Percentiles rank a stretch among this genome's conserved stretches.
These are phyloP conservation scores for Lathamus discolor DNA, from an alignment of 2,113 vertebrate genomes.

Conservation along the genomic window DNA sequence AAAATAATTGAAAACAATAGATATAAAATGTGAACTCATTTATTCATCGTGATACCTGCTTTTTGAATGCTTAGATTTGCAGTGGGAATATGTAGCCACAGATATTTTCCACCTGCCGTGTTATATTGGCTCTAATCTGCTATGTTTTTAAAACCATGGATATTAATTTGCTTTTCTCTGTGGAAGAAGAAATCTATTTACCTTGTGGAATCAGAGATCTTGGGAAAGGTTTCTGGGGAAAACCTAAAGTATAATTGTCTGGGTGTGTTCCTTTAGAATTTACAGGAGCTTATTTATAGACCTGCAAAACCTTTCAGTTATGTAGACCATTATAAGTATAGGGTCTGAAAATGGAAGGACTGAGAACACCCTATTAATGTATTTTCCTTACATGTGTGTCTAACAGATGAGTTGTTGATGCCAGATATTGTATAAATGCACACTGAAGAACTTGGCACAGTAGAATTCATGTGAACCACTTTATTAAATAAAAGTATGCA, in stretches of 20 bases:
- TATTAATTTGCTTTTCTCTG: background rate
- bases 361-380: conserved; percentile 31
- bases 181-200: background rate
- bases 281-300: conserved; percentile 41
- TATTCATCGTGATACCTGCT: background rate
- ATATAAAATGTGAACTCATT: background rate
- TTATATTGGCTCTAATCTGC: background rate
- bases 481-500: background rate
- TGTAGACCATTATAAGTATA: background rate
- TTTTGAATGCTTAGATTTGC: background rate
- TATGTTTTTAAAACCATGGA: background rate
- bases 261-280: conserved; percentile 42
- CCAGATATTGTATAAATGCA: background rate
- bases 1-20: background rate
- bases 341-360: background rate
- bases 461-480: background rate
- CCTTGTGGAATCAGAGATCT: background rate
- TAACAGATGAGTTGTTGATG: conserved; percentile 18
- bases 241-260: background rate
- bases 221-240: background rate
- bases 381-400: conserved; percentile 12
- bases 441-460: background rate
- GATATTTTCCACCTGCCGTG: background rate
- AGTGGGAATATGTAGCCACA: background rate
- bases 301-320: conserved; percentile 18